Base-by-base conservation (phyloP, 30 jellyfish, hydroid and myxozoan species). In the Hydractinia echinata region DNA sequence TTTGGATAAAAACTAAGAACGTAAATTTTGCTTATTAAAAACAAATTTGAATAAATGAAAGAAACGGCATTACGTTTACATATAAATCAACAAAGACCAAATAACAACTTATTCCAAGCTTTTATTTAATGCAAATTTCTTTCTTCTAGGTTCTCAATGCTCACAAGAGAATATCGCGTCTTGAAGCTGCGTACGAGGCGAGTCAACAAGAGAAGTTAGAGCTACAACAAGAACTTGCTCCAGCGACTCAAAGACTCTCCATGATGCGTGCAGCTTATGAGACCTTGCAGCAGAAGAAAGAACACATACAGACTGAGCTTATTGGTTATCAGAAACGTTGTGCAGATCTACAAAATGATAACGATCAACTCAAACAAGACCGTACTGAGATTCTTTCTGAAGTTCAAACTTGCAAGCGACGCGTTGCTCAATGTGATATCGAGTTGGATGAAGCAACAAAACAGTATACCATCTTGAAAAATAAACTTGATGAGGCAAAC, bases 211-310 rank as follows among this genome's bases (percentile, higher is more conserved):
- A 93, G 92, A 93, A 93, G 66, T 60, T 93, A 49, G 96, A 87
- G 86, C 90, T 93, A 84, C 99, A 93, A 82, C 99, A 93, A 79
- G 99, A 93, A 72, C 99, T 93, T 53, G 99, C 95, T 11, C 99
- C 99, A 15, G 99, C 99, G 48, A 83, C 99, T 50, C 96, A 93
- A 82, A 90, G 96, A 64, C 87, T 93, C 39, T 86, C 94, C 72
- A 85, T 88, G 95, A 73, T 93, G 67, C 96, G 99, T n/a, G 99
- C 95, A 19, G 96, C 99, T 16, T 93, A 93, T 78, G 99, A 93
- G 88, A 93, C 96, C 44, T 83, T 93, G 76, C 96, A 87, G 81
- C 96, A 93, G 86, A 93, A 93, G 90, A 93, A 93, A 74, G 99
- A 93, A 70, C 94, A 87, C 73, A 86, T 93, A 72, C 96, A 93